These are phyloP conservation scores for Pteromalus puparum DNA, from an alignment of 1,140 invertebrate species.

Conservation along the genomic window DNA sequence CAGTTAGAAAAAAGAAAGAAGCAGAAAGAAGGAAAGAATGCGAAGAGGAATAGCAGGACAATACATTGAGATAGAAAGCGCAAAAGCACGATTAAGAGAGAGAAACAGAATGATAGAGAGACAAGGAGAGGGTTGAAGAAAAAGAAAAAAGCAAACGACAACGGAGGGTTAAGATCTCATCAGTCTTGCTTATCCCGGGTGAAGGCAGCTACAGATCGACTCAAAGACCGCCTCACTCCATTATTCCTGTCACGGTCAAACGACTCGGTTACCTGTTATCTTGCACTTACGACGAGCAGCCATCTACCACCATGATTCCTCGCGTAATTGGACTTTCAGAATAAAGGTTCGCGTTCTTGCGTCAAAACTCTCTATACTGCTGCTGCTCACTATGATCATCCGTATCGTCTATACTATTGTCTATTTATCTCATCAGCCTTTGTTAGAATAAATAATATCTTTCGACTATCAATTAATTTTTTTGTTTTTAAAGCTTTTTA, in stretches of 20 bases:
- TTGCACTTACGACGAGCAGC: conserved; percentile 33
- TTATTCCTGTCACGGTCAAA: conserved; percentile 62
- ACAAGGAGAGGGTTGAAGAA: not conserved
- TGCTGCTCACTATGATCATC: not conserved
- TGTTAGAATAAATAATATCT: too few species aligned
- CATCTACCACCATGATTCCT: conserved; percentile 30
- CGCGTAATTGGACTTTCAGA: conserved; percentile 50
- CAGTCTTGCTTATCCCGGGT: conserved; percentile 59
- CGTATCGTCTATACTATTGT: not conserved
- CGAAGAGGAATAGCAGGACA: not conserved
- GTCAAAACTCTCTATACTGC: not conserved
- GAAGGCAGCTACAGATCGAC: conserved; percentile 56
- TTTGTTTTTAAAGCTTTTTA: not conserved
- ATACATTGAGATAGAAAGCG: not conserved
- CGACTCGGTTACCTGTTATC: conserved; percentile 52
- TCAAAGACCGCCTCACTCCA: conserved; percentile 55
- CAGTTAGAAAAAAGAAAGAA: conserved; percentile 20
- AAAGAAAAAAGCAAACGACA: conserved; percentile 21
- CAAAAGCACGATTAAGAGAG: not conserved
- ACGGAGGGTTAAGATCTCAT: conserved; percentile 55
- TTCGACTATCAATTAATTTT: not conserved
- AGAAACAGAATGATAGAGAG: not conserved
- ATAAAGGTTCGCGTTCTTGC: conserved; percentile 29
- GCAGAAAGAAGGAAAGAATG: not conserved
- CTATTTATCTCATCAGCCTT: not conserved